Conservation (phyloP, 2,888 invertebrate species). For the Ennomos fuscantarius region DNA sequence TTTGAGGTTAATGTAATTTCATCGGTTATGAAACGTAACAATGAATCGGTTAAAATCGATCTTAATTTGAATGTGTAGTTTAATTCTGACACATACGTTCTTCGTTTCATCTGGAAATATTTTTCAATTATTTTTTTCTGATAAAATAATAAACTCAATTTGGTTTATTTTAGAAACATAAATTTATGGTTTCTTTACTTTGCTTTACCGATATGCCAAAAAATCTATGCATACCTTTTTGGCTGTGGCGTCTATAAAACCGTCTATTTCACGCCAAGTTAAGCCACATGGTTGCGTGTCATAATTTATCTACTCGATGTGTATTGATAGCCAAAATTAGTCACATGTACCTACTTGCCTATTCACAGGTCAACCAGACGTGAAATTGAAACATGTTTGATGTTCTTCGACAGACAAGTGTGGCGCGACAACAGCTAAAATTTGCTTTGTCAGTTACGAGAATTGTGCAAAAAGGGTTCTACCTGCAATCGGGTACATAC, state of each 20-base stretch:
- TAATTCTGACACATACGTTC: no score
- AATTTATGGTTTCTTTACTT: conserved; percentile 5
- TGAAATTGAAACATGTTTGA: conserved; percentile 78
- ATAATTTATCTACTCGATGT: conserved; percentile 60
- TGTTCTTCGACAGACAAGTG: conserved; percentile 68
- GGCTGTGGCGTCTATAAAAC: conserved; percentile 21
- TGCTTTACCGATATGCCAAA: not conserved
- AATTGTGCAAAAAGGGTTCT: conserved; percentile 84
- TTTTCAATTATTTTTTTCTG: no score
- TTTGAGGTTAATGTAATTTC: conserved; percentile 30
- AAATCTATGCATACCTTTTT: conserved; percentile 8
- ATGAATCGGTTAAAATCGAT: conserved; percentile 34
- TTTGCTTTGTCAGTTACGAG: conserved; percentile 66
- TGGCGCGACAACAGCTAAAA: conserved; percentile 71
- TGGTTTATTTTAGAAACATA: no score
- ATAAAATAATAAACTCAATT: no score
- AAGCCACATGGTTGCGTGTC: conserved; percentile 41
- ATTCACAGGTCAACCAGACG: conserved; percentile 72
- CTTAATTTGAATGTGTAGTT: conserved; percentile 25
- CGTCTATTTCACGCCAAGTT: conserved; percentile 72
- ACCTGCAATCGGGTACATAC: conserved; percentile 69
- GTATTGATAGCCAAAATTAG: conserved; percentile 75
- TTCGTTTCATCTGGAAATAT: no score
- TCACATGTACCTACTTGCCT: conserved; percentile 53
- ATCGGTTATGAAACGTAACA: conserved; percentile 38